phyloP scores from a whole-genome alignment of 2,113 vertebrate species.

The Forbesichthys papilliferus region DNA sequence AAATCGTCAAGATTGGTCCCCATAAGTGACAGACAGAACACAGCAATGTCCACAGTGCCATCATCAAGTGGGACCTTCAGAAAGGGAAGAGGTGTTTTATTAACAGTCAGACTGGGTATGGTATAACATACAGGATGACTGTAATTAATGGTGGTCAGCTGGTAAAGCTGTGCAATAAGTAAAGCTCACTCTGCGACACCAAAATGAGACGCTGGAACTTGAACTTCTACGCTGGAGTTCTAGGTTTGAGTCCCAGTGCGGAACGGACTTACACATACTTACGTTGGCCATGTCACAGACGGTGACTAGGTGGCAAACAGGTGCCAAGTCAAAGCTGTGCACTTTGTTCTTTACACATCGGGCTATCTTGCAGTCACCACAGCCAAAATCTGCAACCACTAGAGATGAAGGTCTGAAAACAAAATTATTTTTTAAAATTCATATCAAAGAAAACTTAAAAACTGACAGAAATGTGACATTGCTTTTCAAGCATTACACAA shows the following conservation, averaged over 20 bases:
- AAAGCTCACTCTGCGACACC: no score
- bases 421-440: not conserved
- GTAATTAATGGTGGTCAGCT: not conserved
- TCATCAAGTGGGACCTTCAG: conserved; percentile 84
- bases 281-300: conserved; percentile 94
- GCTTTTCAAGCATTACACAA: not conserved
- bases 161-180: no score
- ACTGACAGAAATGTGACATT: not conserved
- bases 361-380: conserved; percentile 90
- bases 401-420: conserved; percentile 79
- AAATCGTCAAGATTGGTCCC: conserved; percentile 92
- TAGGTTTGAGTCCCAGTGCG: no score
- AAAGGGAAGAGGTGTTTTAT: not conserved
- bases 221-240: no score
- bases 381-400: conserved; percentile 93
- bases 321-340: conserved; percentile 89
- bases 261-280: conserved; percentile 29
- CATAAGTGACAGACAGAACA: conserved; percentile 96
- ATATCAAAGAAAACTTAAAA: not conserved
- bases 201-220: no score
- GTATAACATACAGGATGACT: not conserved
- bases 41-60: conserved; percentile 83
- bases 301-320: conserved; percentile 82
- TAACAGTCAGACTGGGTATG: not conserved
- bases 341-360: conserved; percentile 85